Evolutionary conservation across 2,113 vertebrate species (phyloP).

Genomic region (Thunnus thynnus): DNA sequence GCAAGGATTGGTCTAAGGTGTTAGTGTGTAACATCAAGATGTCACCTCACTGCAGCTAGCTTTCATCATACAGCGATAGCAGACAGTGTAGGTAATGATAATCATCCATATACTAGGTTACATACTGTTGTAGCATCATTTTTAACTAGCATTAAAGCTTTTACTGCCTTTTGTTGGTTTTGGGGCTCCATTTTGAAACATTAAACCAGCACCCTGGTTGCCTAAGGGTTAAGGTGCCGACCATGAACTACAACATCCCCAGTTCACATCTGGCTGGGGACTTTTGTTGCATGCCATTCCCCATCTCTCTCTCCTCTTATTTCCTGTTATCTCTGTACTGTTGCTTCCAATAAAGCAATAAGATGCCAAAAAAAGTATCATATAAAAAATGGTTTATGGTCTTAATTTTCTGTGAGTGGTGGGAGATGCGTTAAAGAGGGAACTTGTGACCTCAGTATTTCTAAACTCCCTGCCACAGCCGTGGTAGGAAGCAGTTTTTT

Average conservation of each 20-base stretch:
- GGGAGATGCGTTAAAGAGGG: neutral
- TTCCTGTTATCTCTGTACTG: neutral
- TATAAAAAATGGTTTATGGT: conserved; percentile 7
- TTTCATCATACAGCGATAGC: neutral
- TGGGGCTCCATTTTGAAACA: neutral
- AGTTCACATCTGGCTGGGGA: neutral
- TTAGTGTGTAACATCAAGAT: neutral
- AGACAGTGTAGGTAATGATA: neutral
- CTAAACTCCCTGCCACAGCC: conserved; percentile 10
- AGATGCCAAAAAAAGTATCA: neutral
- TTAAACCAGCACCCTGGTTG: too few species aligned
- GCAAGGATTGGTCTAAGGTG: too few species aligned
- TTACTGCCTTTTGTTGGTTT: neutral
- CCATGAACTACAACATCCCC: neutral
- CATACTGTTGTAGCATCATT: neutral
- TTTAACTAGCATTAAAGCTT: neutral
- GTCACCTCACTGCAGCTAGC: neutral
- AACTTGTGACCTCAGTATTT: neutral
- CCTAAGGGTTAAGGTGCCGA: neutral
- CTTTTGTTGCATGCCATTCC: neutral
- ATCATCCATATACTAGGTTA: neutral
- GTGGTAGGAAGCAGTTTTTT: neutral
- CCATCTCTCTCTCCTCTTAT: neutral
- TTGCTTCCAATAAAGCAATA: neutral
- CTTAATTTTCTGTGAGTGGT: conserved; percentile 36